These are phyloP conservation scores for Bombyx mori DNA, from an alignment of 1,140 invertebrate genomes.

Conservation along the genomic window ASM3026992v2 NC_085130.1:5859001-5859500, in stretches of 20 bases:
- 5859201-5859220: not conserved
- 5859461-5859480: too few relatives aligned
- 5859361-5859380: not conserved
- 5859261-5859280: too few relatives aligned
- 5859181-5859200: constrained; percentile 31
- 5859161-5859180: constrained; percentile 63
- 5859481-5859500: too few relatives aligned
- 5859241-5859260: not conserved
- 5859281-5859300: too few relatives aligned
- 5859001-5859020: constrained; percentile 32
- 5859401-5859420: too few relatives aligned
- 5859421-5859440: too few relatives aligned
- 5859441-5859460: too few relatives aligned
- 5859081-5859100: constrained; percentile 55
- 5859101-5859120: constrained; percentile 81
- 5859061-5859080: constrained; percentile 48
- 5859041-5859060: constrained; percentile 35
- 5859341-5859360: not conserved
- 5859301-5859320: too few relatives aligned
- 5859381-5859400: too few relatives aligned
- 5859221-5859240: not conserved
- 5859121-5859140: constrained; percentile 86
- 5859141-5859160: constrained; percentile 89
- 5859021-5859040: constrained; percentile 45
- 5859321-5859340: not conserved